Evolutionary conservation across 2,797 vertebrate species (phyloP).

Genomic region (Nannoperca obscura): DNA sequence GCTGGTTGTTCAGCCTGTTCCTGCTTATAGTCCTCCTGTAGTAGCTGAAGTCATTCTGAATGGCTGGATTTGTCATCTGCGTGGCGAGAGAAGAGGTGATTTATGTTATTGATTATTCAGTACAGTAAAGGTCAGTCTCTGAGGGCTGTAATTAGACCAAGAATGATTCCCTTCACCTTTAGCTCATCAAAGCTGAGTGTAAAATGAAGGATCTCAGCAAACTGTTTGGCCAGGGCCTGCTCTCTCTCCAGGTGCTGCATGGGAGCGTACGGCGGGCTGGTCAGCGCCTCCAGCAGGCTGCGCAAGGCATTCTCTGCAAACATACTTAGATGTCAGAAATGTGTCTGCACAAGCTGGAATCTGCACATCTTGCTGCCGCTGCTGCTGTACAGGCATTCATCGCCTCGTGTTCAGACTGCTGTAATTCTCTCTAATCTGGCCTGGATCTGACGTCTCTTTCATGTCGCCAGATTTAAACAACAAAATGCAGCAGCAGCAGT

Average conservation of each 20-base stretch:
- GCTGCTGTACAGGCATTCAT: background rate
- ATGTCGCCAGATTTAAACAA: slow-evolving; percentile 10
- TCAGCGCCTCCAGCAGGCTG: slow-evolving; percentile 92
- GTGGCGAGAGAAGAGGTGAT: slow-evolving; percentile 12
- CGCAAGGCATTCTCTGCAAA: slow-evolving; percentile 90
- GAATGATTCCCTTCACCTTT: slow-evolving; percentile 82
- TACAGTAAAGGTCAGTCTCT: slow-evolving; percentile 26
- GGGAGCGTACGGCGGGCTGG: slow-evolving; percentile 91
- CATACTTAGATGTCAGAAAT: background rate
- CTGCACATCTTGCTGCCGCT: background rate
- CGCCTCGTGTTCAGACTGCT: slow-evolving; percentile 2
- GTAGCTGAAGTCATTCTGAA: slow-evolving; percentile 96
- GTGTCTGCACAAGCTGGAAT: background rate
- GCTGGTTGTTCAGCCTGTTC: slow-evolving; percentile 92
- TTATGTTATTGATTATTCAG: slow-evolving; percentile 20
- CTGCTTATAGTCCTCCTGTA: slow-evolving; percentile 94
- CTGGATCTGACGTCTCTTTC: slow-evolving; percentile 13
- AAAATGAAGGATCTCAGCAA: slow-evolving; percentile 93
- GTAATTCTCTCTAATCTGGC: slow-evolving; percentile 30
- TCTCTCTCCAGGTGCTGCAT: slow-evolving; percentile 94
- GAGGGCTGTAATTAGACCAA: slow-evolving; percentile 12
- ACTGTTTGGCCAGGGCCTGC: slow-evolving; percentile 94
- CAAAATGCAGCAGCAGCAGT: slow-evolving; percentile 1
- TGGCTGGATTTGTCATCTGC: slow-evolving; percentile 95
- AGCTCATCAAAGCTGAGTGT: slow-evolving; percentile 95